Evolutionary conservation across 2,113 vertebrate species (phyloP), one percentile per base, ranked within the genome.

Genomic region (Saccopteryx bilineata): DNA sequence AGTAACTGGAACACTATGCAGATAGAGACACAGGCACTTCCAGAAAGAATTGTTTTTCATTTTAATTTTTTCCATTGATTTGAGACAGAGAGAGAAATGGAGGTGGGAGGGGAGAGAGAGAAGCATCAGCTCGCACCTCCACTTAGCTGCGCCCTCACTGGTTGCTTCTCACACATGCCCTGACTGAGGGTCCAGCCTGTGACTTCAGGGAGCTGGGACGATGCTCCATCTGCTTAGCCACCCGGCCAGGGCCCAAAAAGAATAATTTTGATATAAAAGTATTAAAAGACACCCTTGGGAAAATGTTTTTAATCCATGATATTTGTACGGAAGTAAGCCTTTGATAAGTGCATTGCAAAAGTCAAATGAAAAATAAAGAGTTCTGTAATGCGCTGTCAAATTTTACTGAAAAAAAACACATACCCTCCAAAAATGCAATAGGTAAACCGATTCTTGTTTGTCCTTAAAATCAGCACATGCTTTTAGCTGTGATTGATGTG

Each of bases 321-420:
- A 71, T 87, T 71, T 93, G 87, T 90, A 28, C 65, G 69, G 81
- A 94, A 83, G 50, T 33, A 2, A 85, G 23, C 56, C 50, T 85
- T 93, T 80, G 81, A 84, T 78, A 81, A 85, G 87, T 54, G 28
- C 58, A 63, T 58, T 90, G 26, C 21, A 87, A 84, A 95, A 76
- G 23, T 92, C 66, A 46, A 92, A 66, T 61, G 63, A 63, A 92
- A 94, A 82, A 75, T 74, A 92, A 87, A 94, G 28, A 75, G 23
- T n/a, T 19, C 46, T 68, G 26, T 88, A 95, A 92, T 80, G 52
- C 94, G 79, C 76, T 76, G 18, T 83, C 69, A 54, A 75, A n/a
- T 56, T 84, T 96, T 72, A 87, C 87, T 78, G 72, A 15, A 31
- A 61, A 91, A 88, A 78, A 76, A 48, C 28, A 72, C 0, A 72